phyloP scores from a whole-genome alignment of 1,140 invertebrate species.

The Ectropis grisescens region DNA sequence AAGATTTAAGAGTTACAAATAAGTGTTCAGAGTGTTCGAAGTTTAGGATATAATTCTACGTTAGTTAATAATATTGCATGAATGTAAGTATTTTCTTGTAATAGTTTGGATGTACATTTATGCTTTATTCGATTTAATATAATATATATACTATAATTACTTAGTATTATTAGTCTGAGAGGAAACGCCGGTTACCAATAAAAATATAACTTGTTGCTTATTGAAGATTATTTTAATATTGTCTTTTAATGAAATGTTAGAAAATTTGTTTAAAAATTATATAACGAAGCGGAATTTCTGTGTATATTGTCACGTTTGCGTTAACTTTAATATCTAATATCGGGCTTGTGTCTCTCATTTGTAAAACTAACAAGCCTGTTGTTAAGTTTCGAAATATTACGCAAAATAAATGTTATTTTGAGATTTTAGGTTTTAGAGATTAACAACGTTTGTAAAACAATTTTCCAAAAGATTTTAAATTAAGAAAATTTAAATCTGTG shows the following conservation, averaged over 20 bases:
- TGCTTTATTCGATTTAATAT: conserved; percentile 55
- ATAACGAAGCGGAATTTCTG: conserved; percentile 40
- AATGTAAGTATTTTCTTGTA: conserved; percentile 48
- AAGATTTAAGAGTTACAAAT: conserved; percentile 34
- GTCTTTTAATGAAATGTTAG: conserved; percentile 62
- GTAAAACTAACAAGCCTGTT: conserved; percentile 9
- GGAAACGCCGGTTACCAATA: conserved; percentile 69
- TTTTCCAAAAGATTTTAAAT: conserved; percentile 38
- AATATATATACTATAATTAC: no score
- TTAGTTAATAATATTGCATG: conserved; percentile 31
- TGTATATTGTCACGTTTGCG: conserved; percentile 31
- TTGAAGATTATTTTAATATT: conserved; percentile 64
- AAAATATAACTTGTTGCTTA: conserved; percentile 67
- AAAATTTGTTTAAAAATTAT: conserved; percentile 54
- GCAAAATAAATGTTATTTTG: conserved; percentile 37
- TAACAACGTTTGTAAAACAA: conserved; percentile 20
- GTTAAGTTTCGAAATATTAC: conserved; percentile 63
- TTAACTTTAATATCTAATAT: conserved; percentile 52
- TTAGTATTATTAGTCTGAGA: conserved; percentile 68
- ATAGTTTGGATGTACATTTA: conserved; percentile 52
- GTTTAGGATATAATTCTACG: conserved; percentile 29
- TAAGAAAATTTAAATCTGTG: conserved; percentile 55
- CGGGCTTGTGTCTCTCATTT: conserved; percentile 12
- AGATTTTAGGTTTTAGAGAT: conserved; percentile 40
- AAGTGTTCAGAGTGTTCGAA: conserved; percentile 60